Conservation (phyloP, 2,888 invertebrate genomes). For the Ochropleura plecta region DNA sequence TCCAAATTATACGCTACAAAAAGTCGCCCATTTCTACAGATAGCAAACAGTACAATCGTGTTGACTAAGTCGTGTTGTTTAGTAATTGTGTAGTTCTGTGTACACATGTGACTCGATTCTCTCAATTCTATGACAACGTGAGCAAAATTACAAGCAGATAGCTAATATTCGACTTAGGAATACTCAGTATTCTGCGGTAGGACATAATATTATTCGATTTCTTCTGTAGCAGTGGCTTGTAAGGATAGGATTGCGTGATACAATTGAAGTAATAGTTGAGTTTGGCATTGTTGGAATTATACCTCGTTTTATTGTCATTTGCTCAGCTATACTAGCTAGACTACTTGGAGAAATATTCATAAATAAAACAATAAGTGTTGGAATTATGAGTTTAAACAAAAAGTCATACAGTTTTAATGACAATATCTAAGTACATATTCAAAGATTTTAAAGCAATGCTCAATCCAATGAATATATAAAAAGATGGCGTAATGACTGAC, state of each 20-base stretch:
- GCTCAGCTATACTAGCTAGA: background rate
- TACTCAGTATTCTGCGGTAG: constrained; percentile 44
- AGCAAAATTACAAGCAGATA: constrained; percentile 51
- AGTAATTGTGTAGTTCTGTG: background rate
- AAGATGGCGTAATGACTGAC: background rate
- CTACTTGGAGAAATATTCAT: background rate
- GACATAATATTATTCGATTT: constrained; percentile 44
- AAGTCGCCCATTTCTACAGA: background rate
- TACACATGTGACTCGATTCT: constrained; percentile 39
- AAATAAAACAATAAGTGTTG: background rate
- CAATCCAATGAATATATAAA: no score
- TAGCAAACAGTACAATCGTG: constrained; percentile 8
- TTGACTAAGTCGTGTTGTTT: constrained; percentile 3
- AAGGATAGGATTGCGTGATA: constrained; percentile 39
- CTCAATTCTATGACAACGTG: constrained; percentile 47
- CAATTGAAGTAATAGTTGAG: constrained; percentile 19
- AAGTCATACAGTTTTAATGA: background rate
- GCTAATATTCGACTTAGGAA: constrained; percentile 25
- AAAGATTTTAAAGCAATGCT: background rate
- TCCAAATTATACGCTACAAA: background rate
- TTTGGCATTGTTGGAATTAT: background rate
- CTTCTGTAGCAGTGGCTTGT: constrained; percentile 41
- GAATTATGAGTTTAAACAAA: constrained; percentile 1
- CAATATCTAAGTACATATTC: background rate
- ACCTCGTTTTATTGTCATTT: background rate